Percentiles rank a stretch among this genome's conserved stretches.
phyloP scores from a whole-genome alignment of 2,888 invertebrate genomes.

The Synanthedon andrenaeformis region DNA sequence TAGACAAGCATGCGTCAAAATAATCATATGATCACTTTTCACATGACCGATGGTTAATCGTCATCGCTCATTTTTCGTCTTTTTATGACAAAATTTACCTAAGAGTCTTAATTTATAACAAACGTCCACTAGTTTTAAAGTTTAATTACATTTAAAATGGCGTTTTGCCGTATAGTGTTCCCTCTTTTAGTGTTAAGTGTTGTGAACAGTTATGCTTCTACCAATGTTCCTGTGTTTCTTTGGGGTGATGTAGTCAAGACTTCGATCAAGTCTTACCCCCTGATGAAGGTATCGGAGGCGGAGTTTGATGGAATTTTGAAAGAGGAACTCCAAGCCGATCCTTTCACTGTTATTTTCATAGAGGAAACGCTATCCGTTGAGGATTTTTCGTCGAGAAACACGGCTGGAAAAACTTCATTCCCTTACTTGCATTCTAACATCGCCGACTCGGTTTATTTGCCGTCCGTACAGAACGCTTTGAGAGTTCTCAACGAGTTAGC shows the following conservation, averaged over 20 bases:
- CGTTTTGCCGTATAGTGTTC: slow-evolving; percentile 55
- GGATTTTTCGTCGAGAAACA: slow-evolving; percentile 65
- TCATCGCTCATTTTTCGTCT: slow-evolving; percentile 45
- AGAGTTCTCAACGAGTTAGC: slow-evolving; percentile 64
- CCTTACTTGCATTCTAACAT: slow-evolving; percentile 45
- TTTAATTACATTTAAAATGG: slow-evolving; percentile 37
- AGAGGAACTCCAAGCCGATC: slow-evolving; percentile 37
- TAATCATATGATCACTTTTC: slow-evolving; percentile 66
- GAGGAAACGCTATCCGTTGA: slow-evolving; percentile 70
- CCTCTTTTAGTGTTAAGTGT: slow-evolving; percentile 51
- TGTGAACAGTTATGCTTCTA: slow-evolving; percentile 34
- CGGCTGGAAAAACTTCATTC: slow-evolving; percentile 41
- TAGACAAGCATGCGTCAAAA: slow-evolving; percentile 46
- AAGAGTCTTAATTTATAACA: slow-evolving; percentile 39
- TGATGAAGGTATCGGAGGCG: slow-evolving; percentile 28
- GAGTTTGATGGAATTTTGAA: slow-evolving; percentile 46
- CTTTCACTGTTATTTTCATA: slow-evolving; percentile 61
- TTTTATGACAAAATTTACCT: slow-evolving; percentile 46
- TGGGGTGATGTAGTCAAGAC: slow-evolving; percentile 60
- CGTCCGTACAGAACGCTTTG: slow-evolving; percentile 73
- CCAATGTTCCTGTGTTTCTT: slow-evolving; percentile 70
- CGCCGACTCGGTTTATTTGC: slow-evolving; percentile 61
- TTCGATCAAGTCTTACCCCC: slow-evolving; percentile 32
- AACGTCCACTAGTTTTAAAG: slow-evolving; percentile 43
- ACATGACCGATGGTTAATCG: slow-evolving; percentile 60